Evolutionary conservation across 2,888 invertebrate genomes (phyloP), one percentile per base, ranked within the genome.

Genomic region (Ophioninae sp.): DNA sequence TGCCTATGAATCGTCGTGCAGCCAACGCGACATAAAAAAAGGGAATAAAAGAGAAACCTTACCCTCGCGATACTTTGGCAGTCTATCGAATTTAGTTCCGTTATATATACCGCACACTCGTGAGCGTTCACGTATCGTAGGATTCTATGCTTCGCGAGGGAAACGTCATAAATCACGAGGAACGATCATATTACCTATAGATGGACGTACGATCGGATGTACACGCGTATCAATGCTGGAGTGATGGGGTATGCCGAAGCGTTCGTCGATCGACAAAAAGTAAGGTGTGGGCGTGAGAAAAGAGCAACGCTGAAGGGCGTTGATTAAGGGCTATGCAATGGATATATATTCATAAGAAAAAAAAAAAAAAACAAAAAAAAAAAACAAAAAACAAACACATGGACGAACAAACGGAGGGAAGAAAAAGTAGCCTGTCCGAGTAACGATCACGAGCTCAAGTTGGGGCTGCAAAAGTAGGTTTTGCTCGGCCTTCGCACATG

Each of bases 111-210:
- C 67, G 73, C 57, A 62, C 68, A 57, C 76, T 78, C 56, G 68
- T 83, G 64, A 83, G 73, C 73, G 79, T 82, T 82, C 81, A 62
- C 59, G 79, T 68, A 72, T 79, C 81, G 82, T 68, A 82, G 82
- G 82, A 76, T 76, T 76, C 61, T 81, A 76, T 62, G 65, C 81
- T 76, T 50, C 67, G 21, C 72, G 62, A n/a, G 73, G 57, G 67
- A 81, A 81, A 64, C 20, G 78, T 70, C 83, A 81, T 84, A 84
- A 84, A 81, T 84, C 84, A 84, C 68, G 70, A 76, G 81, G 50
- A 75, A 72, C 81, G 73, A 78, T 81, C 81, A 81, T 70, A 50
- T 62, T 78, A 61, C 68, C 56, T 67, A 70, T 37, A 56, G 50
- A 62, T 70, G 50, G 50, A 64, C 72, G 37, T 56, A 17, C 44